Evolutionary conservation across 2,888 invertebrate genomes (phyloP).

Genomic region (Plebejus argus): DNA sequence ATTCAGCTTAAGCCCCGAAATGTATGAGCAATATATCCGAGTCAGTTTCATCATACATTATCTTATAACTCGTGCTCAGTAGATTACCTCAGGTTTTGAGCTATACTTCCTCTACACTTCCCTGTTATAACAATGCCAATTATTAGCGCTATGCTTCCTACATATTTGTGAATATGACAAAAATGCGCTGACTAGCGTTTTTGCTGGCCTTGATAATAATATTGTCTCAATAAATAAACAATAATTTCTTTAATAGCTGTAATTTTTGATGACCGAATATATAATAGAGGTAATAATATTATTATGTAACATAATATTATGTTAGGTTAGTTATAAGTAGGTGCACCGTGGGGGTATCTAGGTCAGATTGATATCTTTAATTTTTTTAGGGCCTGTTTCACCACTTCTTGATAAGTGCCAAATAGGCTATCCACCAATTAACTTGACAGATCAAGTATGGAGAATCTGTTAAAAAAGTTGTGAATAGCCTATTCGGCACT

Average conservation of each 20-base stretch:
- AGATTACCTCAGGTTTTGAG: neutral
- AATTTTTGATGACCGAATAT: neutral
- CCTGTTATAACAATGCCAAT: slow-evolving; percentile 27
- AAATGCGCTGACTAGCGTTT: slow-evolving; percentile 5
- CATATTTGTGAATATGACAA: slow-evolving; percentile 27
- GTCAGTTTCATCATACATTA: neutral
- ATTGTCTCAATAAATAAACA: neutral
- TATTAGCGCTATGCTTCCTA: slow-evolving; percentile 2
- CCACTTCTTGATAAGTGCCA: too few relatives aligned
- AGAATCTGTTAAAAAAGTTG: too few relatives aligned
- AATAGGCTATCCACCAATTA: too few relatives aligned
- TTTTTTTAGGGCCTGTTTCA: too few relatives aligned
- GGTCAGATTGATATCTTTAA: neutral
- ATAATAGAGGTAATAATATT: neutral
- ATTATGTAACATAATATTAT: too few relatives aligned
- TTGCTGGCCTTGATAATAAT: neutral
- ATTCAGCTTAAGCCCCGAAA: neutral
- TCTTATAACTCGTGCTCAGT: neutral
- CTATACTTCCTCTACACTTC: neutral
- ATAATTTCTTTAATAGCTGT: neutral
- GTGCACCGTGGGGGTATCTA: neutral
- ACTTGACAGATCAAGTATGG: too few relatives aligned
- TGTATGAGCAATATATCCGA: neutral
- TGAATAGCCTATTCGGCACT: too few relatives aligned
- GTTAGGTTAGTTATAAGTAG: neutral